Evolutionary conservation across 2,888 invertebrate genomes (phyloP), one percentile per base, ranked within the genome.

Genomic region (Volucella inanis): DNA sequence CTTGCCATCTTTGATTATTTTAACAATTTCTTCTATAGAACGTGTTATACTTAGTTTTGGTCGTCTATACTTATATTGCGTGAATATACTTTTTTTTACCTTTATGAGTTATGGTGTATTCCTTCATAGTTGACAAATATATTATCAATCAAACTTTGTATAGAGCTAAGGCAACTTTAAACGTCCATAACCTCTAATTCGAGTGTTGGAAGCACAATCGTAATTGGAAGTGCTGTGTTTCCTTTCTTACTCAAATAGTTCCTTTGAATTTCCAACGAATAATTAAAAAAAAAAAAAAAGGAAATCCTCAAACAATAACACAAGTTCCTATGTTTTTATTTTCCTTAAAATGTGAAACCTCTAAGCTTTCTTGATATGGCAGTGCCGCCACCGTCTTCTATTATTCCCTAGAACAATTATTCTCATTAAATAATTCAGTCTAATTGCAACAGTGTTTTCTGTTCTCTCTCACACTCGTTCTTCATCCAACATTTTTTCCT

Each of bases 371-470:
- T 55, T 55, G 22, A n/a, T 22, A 18, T 65, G 3, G 18, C 39
- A 50, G 11, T 38, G 18, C 39, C 57, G 10, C 15, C 9, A 10
- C 50, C 11, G 57, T 59, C 39, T 61, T 52, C 52, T 52, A 65
- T 65, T 64, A 47, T 65, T 65, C 49, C 12, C 39, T 45, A 62
- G 43, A 82, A 62, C 77, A 72, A 82, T 72, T 72, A 82, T 61
- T 72, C 67, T 71, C 77, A 72, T 78, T 82, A 72, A 72, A 82
- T 82, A 78, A 82, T 78, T 77, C 67, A 82, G 54, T 72, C 70
- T 82, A 78, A 78, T 82, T 72, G 72, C 71, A 64, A 9, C 57
- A 68, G 22, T 22, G 22, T 62, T 52, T 62, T 54, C 52, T 41
- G 11, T 76, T 82, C 49, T 41, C 31, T 14, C 4, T 38, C 12